phyloP scores from a whole-genome alignment of 2,888 invertebrate genomes.

The Rhagonycha lutea region DNA sequence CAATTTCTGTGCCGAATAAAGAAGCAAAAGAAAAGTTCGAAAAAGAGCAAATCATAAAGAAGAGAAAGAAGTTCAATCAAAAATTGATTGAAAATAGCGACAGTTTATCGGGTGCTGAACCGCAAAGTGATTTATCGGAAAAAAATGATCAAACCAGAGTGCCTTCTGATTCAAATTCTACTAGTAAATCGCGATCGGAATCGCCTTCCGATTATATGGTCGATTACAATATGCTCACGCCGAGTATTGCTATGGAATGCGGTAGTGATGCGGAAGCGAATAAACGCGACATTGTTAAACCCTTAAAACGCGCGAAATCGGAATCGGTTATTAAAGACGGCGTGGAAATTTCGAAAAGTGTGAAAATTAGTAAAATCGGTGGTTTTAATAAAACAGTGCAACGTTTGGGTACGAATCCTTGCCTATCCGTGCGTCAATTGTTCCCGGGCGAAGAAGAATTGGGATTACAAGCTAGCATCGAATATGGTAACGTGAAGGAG shows the following conservation, averaged over 20 bases:
- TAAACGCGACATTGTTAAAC: slow-evolving; percentile 37
- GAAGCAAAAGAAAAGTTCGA: slow-evolving; percentile 37
- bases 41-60: slow-evolving; percentile 49
- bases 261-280: slow-evolving; percentile 47
- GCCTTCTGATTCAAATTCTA: slow-evolving; percentile 42
- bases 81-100: slow-evolving; percentile 35
- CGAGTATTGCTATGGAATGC: slow-evolving; percentile 51
- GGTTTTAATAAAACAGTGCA: slow-evolving; percentile 59
- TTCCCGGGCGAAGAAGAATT: slow-evolving; percentile 85
- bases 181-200: slow-evolving; percentile 47
- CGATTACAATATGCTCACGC: slow-evolving; percentile 53
- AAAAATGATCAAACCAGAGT: slow-evolving; percentile 54
- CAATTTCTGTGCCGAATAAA: slow-evolving; percentile 48
- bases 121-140: slow-evolving; percentile 26
- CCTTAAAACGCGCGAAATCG: slow-evolving; percentile 36
- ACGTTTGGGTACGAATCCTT: slow-evolving; percentile 75
- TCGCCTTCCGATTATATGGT: slow-evolving; percentile 51
- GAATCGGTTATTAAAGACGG: slow-evolving; percentile 42
- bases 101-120: slow-evolving; percentile 31
- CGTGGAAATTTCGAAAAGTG: slow-evolving; percentile 44
- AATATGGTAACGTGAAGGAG: slow-evolving; percentile 72
- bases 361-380: slow-evolving; percentile 52
- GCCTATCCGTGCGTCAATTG: slow-evolving; percentile 79
- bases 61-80: slow-evolving; percentile 45
- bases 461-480: slow-evolving; percentile 74